phyloP scores from a whole-genome alignment of 2,888 invertebrate species.

The Drosophila macrospina region DNA sequence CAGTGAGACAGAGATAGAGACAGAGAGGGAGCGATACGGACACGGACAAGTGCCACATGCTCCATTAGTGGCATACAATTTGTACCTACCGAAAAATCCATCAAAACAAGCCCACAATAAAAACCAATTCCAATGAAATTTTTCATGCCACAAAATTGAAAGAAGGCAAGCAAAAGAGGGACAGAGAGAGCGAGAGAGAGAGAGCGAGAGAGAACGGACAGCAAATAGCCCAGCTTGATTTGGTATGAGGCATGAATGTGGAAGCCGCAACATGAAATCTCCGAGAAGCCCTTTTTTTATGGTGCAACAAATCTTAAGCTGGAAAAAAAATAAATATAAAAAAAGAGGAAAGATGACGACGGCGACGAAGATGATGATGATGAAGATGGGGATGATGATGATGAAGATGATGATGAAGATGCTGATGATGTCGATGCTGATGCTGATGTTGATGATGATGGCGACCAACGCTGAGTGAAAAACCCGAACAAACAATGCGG shows the following conservation, averaged over 20 bases:
- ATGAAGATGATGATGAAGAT: conserved; percentile 1
- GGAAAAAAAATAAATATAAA: conserved; percentile 47
- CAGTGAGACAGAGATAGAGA: conserved; percentile 7
- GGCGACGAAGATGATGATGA: neutral
- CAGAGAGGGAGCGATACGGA: neutral
- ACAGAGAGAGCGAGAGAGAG: neutral
- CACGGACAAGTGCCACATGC: conserved; percentile 58
- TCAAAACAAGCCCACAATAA: conserved; percentile 71
- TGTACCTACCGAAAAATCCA: conserved; percentile 76
- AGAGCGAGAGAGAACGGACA: conserved; percentile 10
- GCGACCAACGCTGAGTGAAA: conserved; percentile 77
- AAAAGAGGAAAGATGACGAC: conserved; percentile 10
- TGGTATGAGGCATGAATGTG: conserved; percentile 2
- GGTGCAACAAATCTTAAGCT: conserved; percentile 71
- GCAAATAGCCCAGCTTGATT: conserved; percentile 17
- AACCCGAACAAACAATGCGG: conserved; percentile 73
- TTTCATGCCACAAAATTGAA: conserved; percentile 68
- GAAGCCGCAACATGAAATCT: conserved; percentile 55
- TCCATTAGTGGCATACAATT: conserved; percentile 73
- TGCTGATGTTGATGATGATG: conserved; percentile 15
- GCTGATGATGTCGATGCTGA: conserved; percentile 12
- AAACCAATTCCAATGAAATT: conserved; percentile 78
- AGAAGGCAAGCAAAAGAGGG: conserved; percentile 22
- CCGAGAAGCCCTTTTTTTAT: conserved; percentile 73
- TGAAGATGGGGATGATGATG: conserved; percentile 4